Base-by-base conservation (phyloP, 2,888 invertebrate genomes). In the Euplagia quadripunctaria region DNA sequence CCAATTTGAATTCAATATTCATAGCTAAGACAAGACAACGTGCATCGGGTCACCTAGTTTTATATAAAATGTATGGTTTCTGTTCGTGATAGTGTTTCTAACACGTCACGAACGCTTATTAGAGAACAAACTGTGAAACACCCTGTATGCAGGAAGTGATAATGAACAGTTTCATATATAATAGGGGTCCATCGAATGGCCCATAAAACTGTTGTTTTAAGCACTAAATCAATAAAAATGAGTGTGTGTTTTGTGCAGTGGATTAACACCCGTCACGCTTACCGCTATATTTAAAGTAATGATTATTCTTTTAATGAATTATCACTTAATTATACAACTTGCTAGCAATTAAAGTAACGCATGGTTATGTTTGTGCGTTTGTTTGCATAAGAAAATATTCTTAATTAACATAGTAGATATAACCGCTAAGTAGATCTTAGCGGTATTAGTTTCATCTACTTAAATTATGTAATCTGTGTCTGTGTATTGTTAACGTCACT, bases 171-270 rank as follows among this genome's bases (percentile, higher is more conserved):
- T 58, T 41, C 61, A 58, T 58, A 66, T 51, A 31, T 55, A 68
- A 64, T 70, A 65, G 70, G 66, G 72, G 74, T 64, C 70, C 43
- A 68, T 68, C 14, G 64, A 67, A 64, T 17, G 42, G 66, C n/a
- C 43, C 68, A 74, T 78, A 78, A 73, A 79, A 70, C 55, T 5
- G n/a, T 65, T 61, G 74, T 79, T 79, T 75, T 52, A 66, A 70
- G 68, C 42, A 11, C 17, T 82, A 75, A 81, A 81, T 84, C 76
- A 78, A 82, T 79, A 77, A 72, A 75, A 52, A 11, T 46, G 58
- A 20, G 46, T 76, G 75, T 79, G 78, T 79, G 63, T 76, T 78
- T 66, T 70, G 58, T 64, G 46, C 43, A 42, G 64, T 42, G 41
- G 68, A 65, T 72, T 76, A 52, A 46, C 41, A 8, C 67, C 71